Evolutionary conservation across 2,888 invertebrate species (phyloP), one percentile per base, ranked within the genome.

Genomic region (Drosophila robusta): DNA sequence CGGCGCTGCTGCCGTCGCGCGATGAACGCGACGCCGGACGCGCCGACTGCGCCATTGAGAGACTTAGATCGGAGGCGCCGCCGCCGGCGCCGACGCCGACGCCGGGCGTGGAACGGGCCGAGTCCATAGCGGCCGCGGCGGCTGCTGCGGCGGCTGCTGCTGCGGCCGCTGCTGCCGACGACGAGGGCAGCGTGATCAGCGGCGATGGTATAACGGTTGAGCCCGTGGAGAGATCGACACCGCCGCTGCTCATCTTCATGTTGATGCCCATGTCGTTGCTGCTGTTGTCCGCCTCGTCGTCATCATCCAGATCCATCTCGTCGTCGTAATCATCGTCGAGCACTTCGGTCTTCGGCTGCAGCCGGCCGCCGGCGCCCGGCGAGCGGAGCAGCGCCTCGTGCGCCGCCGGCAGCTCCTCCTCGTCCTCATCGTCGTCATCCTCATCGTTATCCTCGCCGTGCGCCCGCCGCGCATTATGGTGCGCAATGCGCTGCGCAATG

Each of bases 181-280:
- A 80, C 3, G 82, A 81, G 12, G 78, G 86, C 70, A 71, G 57
- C 57, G 74, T 61, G 5, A 70, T 80, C 42, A 76, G 75, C 56
- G 82, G 87, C 50, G 86, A 87, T 64, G 89, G 85, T 69, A 86
- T 84, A 32, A 92, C 92, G 41, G 82, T 88, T 69, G 86, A 85
- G 93, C 89, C 71, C 90, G 92, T 84, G 89, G 91, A 78, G 75
- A 82, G 71, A 72, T 88, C 80, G 42, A 85, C 77, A 75, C 90
- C 78, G 73, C 83, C 62, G 73, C 80, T 70, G 71, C 67, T 93
- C 86, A 95, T 93, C 51, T 94, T 94, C 94, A 95, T 94, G 87
- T 95, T 94, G 89, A 95, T 91, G 93, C 94, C 94, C 81, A 90
- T 78, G 85, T 94, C 95, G 90, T 93, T 93, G 75, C 94, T 94